These are phyloP conservation scores for Corythoichthys intestinalis DNA, from an alignment of 2,113 vertebrate species.

Conservation along the genomic window DNA sequence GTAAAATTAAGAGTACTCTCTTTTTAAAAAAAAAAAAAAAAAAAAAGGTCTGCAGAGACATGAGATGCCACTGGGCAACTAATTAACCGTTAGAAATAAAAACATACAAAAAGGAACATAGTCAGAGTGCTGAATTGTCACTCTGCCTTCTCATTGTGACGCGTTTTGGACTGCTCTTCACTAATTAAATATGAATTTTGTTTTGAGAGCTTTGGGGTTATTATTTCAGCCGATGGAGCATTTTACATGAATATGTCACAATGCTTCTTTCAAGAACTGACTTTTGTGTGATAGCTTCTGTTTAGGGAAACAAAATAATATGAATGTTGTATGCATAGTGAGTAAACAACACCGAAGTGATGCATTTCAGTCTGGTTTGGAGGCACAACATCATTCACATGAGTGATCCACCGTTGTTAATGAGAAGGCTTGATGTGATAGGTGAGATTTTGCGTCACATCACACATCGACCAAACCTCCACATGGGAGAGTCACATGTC, in stretches of 20 bases:
- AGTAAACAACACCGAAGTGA: background rate
- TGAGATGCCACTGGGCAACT: background rate
- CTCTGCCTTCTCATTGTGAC: conserved; percentile 1
- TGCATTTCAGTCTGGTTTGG: background rate
- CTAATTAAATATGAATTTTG: background rate
- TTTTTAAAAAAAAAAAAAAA: conserved; percentile 9
- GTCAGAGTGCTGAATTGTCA: background rate
- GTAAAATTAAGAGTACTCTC: background rate
- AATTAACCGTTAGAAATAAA: background rate
- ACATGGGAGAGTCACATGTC: background rate
- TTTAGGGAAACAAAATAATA: background rate
- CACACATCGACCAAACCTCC: background rate
- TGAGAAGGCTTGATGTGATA: background rate
- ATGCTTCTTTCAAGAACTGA: background rate
- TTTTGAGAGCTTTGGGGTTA: background rate
- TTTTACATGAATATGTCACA: conserved; percentile 1
- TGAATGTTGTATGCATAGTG: background rate
- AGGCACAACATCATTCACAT: background rate
- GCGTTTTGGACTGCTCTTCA: background rate
- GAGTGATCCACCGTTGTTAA: no score
- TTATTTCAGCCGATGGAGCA: background rate
- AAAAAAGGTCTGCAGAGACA: background rate
- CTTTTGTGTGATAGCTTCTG: background rate
- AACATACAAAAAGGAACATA: background rate
- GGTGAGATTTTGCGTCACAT: background rate